phyloP scores from a whole-genome alignment of 37 sponge, comb jelly and placozoan species.

The Lycopodina hypogea region DNA sequence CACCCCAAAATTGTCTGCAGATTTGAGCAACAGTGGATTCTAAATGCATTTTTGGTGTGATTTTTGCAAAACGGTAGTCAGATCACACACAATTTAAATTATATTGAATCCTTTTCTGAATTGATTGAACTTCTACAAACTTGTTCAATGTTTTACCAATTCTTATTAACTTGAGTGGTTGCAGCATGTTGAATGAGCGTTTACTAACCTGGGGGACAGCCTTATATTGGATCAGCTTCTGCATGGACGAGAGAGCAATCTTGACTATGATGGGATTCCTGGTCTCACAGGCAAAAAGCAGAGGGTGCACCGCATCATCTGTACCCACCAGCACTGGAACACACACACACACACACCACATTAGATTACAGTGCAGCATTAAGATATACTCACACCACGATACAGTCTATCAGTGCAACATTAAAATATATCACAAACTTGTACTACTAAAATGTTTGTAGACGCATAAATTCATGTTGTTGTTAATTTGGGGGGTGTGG shows the following conservation, averaged over 20 bases:
- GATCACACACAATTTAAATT: too few relatives aligned
- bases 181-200: too few relatives aligned
- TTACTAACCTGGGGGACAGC: conserved; percentile 63
- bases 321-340: conserved; percentile 55
- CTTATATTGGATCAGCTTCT: conserved; percentile 70
- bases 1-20: too few relatives aligned
- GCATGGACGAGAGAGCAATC: conserved; percentile 62
- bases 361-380: neutral
- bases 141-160: neutral
- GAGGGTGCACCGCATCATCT: conserved; percentile 77
- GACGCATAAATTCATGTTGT: too few relatives aligned
- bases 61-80: too few relatives aligned
- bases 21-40: too few relatives aligned
- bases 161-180: neutral
- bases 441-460: too few relatives aligned
- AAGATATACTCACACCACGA: too few relatives aligned
- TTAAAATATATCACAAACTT: too few relatives aligned
- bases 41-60: too few relatives aligned
- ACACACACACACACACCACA: neutral
- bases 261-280: conserved; percentile 64
- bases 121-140: neutral
- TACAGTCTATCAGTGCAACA: too few relatives aligned
- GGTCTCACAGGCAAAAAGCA: conserved; percentile 83
- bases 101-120: neutral
- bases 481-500: too few relatives aligned